These are phyloP conservation scores for Heliconius hermathena DNA, from an alignment of 1,140 invertebrate species.

Conservation along the genomic window DNA sequence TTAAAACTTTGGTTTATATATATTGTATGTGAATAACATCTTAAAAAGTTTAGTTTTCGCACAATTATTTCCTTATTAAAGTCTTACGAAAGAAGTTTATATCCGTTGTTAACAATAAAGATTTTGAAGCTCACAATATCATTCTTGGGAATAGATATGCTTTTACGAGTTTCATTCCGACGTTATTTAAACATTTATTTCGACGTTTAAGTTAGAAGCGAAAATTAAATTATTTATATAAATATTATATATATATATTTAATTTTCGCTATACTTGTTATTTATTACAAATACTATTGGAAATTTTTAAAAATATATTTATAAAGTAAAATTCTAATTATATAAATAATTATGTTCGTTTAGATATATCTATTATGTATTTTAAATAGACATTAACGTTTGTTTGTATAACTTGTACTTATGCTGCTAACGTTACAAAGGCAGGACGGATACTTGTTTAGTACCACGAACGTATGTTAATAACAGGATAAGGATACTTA, in stretches of 20 bases:
- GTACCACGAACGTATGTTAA: neutral
- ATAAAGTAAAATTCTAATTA: no score
- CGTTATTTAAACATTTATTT: neutral
- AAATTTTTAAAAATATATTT: no score
- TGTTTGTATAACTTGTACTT: neutral
- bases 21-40: conserved; percentile 20
- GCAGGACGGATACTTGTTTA: neutral
- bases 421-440: neutral
- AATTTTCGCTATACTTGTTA: no score
- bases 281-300: no score
- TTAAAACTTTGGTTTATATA: neutral
- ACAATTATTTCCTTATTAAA: conserved; percentile 78
- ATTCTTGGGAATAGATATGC: neutral
- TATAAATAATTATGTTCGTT: neutral
- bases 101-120: conserved; percentile 49
- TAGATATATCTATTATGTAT: neutral
- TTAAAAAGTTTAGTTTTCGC: conserved; percentile 53
- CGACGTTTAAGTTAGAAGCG: neutral
- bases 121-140: conserved; percentile 37
- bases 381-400: neutral
- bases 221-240: neutral
- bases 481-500: conserved; percentile 9
- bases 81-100: conserved; percentile 70
- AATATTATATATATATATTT: no score
- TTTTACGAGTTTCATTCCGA: neutral